Percentiles rank a stretch among this genome's conserved stretches.
These are phyloP conservation scores for Cynaeus angustus DNA, from an alignment of 2,888 invertebrate genomes.

Conservation along the genomic window DNA sequence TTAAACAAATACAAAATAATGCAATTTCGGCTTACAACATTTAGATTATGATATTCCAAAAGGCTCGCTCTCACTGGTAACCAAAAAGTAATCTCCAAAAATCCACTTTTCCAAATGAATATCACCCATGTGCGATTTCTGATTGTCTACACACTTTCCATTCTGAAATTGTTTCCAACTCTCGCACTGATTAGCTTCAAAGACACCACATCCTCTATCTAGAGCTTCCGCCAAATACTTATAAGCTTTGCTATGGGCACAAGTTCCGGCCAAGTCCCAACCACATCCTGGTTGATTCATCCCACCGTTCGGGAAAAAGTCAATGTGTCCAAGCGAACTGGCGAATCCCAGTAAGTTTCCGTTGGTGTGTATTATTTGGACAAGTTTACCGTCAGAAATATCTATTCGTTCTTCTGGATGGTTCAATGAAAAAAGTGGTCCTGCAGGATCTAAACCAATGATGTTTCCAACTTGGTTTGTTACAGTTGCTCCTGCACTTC, in stretches of 20 bases:
- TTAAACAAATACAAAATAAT: conserved; percentile 2
- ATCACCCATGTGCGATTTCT: not conserved
- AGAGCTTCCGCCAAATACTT: not conserved
- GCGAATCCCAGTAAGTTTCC: conserved; percentile 51
- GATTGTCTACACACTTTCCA: not conserved
- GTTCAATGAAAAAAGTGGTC: conserved; percentile 58
- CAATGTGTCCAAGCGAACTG: not conserved
- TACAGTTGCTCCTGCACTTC: conserved; percentile 59
- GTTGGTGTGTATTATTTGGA: conserved; percentile 67
- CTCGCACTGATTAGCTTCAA: not conserved
- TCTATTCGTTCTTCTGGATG: conserved; percentile 63
- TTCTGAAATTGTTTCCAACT: not conserved
- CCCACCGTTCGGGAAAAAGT: not conserved
- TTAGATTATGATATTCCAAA: not conserved
- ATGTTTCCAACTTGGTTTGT: conserved; percentile 59
- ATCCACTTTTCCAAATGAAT: not conserved
- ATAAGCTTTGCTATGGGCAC: not conserved
- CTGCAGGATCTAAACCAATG: conserved; percentile 67
- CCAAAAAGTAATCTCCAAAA: not conserved
- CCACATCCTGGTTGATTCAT: not conserved
- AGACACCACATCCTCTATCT: not conserved
- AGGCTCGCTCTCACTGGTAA: not conserved
- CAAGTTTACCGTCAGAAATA: conserved; percentile 64
- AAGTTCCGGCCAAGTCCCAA: not conserved
- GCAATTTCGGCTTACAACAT: not conserved